These are phyloP conservation scores for Pteromalus puparum DNA, from an alignment of 1,140 invertebrate species.

Conservation along the genomic window DNA sequence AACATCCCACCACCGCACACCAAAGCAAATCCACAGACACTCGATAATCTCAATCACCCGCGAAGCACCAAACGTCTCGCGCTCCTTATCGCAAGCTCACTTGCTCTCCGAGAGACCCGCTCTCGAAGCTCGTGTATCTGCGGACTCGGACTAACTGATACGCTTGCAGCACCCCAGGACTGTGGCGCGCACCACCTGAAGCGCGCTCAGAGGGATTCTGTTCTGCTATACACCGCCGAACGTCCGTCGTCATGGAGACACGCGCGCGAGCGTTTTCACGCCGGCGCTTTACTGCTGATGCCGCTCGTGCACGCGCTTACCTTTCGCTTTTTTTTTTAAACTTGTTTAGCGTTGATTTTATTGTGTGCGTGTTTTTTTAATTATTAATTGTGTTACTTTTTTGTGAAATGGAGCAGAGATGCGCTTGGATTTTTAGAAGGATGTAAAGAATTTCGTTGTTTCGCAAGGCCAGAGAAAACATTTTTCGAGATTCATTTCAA, in stretches of 20 bases:
- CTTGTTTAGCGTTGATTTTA: neutral
- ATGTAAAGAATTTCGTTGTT: too few relatives aligned
- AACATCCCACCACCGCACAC: neutral
- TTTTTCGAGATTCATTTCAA: too few relatives aligned
- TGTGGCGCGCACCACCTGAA: slow-evolving; percentile 46
- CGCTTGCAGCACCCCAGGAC: slow-evolving; percentile 30
- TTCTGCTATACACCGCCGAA: slow-evolving; percentile 31
- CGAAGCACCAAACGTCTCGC: neutral
- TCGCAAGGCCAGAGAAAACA: too few relatives aligned
- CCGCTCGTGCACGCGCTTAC: slow-evolving; percentile 43
- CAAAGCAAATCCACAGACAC: neutral
- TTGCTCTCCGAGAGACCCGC: neutral
- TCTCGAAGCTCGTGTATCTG: slow-evolving; percentile 30
- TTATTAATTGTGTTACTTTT: neutral
- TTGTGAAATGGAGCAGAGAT: neutral
- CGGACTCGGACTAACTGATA: slow-evolving; percentile 33
- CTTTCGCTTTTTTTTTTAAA: neutral
- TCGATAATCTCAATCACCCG: neutral
- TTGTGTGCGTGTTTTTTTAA: neutral
- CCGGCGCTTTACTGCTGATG: neutral
- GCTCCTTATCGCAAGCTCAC: neutral
- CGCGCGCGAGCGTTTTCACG: slow-evolving; percentile 51
- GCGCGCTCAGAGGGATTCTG: slow-evolving; percentile 49
- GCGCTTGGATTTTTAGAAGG: too few relatives aligned
- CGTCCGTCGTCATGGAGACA: slow-evolving; percentile 65